phyloP scores from a whole-genome alignment of 2,888 invertebrate species.

The Amphipyra tragopoginis region DNA sequence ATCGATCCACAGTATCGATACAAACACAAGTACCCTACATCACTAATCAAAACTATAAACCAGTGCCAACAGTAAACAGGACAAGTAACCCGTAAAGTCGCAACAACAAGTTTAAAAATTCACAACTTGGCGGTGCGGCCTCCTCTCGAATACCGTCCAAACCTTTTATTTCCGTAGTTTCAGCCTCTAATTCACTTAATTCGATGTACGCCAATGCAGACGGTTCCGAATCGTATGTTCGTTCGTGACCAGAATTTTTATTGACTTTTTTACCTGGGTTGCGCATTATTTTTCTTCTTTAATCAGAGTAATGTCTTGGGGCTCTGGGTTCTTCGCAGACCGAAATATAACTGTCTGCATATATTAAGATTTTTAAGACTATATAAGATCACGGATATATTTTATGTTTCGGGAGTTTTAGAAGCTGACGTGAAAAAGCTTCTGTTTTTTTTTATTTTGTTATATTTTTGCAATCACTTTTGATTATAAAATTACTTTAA shows the following conservation, averaged over 20 bases:
- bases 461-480: neutral
- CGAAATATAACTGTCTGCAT: constrained; percentile 29
- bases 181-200: constrained; percentile 64
- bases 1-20: too few species aligned
- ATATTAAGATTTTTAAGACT: constrained; percentile 33
- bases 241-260: constrained; percentile 55
- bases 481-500: too few species aligned
- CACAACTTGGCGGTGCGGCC: constrained; percentile 48
- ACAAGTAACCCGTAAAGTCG: constrained; percentile 20
- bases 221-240: constrained; percentile 53
- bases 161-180: constrained; percentile 56
- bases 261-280: constrained; percentile 56
- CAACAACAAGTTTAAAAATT: constrained; percentile 61
- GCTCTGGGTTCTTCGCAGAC: constrained; percentile 21
- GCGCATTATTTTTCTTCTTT: constrained; percentile 59
- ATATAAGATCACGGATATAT: constrained; percentile 2
- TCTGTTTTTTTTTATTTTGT: neutral
- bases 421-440: neutral
- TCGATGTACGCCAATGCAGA: constrained; percentile 64
- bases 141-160: constrained; percentile 36
- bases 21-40: too few species aligned
- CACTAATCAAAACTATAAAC: too few species aligned
- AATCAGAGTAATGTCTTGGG: constrained; percentile 59
- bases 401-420: constrained; percentile 4
- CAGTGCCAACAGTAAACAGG: constrained; percentile 20